Base-by-base conservation (phyloP, 2,888 invertebrate species). In the Rhyacophila evoluta region DNA sequence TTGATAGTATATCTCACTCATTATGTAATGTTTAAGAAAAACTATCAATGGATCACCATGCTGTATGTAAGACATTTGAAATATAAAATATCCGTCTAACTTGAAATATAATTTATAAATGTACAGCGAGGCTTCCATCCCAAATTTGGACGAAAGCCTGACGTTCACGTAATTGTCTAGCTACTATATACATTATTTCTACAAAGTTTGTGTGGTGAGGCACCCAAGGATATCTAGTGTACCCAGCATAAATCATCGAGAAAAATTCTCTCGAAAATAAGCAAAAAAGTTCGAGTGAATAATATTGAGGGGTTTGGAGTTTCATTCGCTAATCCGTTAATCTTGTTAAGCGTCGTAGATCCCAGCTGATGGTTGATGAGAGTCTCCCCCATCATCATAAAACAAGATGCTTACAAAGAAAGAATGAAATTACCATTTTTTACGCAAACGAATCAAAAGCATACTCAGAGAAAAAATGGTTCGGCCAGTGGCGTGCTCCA, bases 281-380 rank as follows among this genome's bases (percentile, higher is more conserved):
- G 28, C n/a, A 29, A 28, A 8, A 28, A 12, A 69, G 12, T 69
- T 29, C 1, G 55, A 12, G 55, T 55, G 19, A 69, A 29, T 29
- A 29, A 69, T 28, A 69, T 69, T 33, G 69, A 55, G 19, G 37
- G 37, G 72, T 37, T 29, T 25, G 15, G 19, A 25, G 25, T 25
- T 36, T 55, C 25, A 25, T 55, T n/a, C 1, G 15, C 25, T 72
- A 72, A 72, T 72, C 72, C 72, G 72, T 72, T 72, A 72, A 72
- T 72, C 72, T 72, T 72, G 72, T 72, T 37, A 72, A 25, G 37
- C 72, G 37, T 36, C 33, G n/a, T 6, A 36, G 33, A 69, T 28
- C 69, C 55, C 55, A 55, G 55, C 55, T 55, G 55, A 55, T 55
- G 55, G 69, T 15, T 69, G 69, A 69, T 69, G 69, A 69, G 69